Base-by-base conservation (phyloP, 1,140 invertebrate genomes). In the Drosophila subpulchrella region DNA sequence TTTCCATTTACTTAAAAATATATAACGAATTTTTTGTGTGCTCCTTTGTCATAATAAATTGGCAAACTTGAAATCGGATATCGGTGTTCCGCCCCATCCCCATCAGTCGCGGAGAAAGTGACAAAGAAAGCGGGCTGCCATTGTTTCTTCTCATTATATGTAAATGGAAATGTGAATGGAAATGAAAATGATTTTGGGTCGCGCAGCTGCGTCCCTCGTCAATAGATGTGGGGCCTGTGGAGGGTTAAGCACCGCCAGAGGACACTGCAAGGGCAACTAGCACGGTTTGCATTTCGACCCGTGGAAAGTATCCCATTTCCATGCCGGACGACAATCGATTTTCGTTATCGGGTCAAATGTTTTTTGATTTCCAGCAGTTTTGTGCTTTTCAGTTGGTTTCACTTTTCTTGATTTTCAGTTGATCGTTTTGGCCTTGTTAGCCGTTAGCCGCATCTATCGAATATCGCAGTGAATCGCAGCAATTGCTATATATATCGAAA, bases 1-100 rank as follows among this genome's bases (percentile, higher is more conserved):
- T 32, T 20, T 30, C 36, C 42, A 70, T 20, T 63, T 63, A 74
- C n/a, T 75, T 66, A 47, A 15, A 66, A 75, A 75, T 75, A 66
- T 75, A 66, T 67, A 56, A 76, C 56, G 74, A 55, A 85, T 78
- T 75, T 81, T 63, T 78, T 41, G 47, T 51, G 41, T 38, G 47
- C 53, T 38, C 46, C 47, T 71, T 61, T 77, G 54, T 55, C 46
- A 58, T 58, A 68, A 67, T 82, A 81, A 85, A 83, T 88, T 88
- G 83, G 60, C 78, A 79, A 76, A 80, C 72, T 73, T 60, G 77
- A 70, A 85, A 85, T 76, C 63, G 78, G 78, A 85, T 81, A 85
- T 85, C 67, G 73, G 53, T 63, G 30, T 61, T 54, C 42, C n/a
- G 24, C 11, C 38, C 24, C 7, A 15, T n/a, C 30, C 13, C 27